Evolutionary conservation across 2,888 invertebrate species (phyloP).

Genomic region (Eumerus sabulonum): DNA sequence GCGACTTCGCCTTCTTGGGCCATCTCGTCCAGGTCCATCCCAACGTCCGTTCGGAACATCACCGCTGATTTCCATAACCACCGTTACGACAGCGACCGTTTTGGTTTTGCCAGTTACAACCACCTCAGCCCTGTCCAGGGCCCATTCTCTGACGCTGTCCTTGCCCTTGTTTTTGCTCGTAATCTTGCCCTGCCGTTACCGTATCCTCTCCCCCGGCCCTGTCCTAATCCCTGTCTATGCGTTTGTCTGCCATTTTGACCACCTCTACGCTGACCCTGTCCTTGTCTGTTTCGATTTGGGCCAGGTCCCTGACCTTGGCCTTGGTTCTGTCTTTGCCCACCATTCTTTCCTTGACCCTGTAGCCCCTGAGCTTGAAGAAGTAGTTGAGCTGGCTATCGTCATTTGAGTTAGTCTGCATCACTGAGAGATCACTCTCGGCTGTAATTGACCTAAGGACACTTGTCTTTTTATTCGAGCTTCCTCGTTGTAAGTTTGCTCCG

Average conservation of each 20-base stretch:
- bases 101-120: no score
- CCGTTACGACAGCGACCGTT: not conserved
- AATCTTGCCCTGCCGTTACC: constrained; percentile 1
- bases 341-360: constrained; percentile 1
- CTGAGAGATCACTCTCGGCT: no score
- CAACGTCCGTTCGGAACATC: not conserved
- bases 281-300: not conserved
- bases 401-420: no score
- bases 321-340: constrained; percentile 3
- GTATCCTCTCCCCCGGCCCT: constrained; percentile 10
- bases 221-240: constrained; percentile 12
- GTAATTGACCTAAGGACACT: no score
- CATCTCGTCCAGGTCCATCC: not conserved
- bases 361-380: not conserved
- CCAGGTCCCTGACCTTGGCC: constrained; percentile 1
- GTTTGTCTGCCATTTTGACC: constrained; percentile 11
- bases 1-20: constrained; percentile 9
- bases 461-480: no score
- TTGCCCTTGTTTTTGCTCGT: constrained; percentile 17
- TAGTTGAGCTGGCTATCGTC: no score
- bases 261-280: constrained; percentile 11
- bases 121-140: not conserved
- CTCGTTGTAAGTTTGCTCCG: no score
- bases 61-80: no score
- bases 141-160: constrained; percentile 10